Percentiles rank a stretch among this genome's conserved stretches.
These are phyloP conservation scores for Poliocrania exsul DNA, from an alignment of 2,797 vertebrate genomes.

Conservation along the genomic window DNA sequence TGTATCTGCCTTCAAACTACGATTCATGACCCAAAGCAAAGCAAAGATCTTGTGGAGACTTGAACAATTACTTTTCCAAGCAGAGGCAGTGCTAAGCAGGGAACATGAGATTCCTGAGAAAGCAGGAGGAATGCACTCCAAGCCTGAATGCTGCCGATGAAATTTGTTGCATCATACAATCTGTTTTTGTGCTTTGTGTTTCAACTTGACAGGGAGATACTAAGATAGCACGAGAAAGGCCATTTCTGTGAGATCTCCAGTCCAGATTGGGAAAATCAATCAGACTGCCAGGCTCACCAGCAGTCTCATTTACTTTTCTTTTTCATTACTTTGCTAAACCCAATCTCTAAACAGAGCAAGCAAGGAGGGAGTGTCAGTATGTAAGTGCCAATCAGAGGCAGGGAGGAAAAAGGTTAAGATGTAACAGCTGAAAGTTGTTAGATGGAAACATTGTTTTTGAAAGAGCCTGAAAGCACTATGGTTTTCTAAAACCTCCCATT, in stretches of 20 bases:
- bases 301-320: neutral
- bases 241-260: neutral
- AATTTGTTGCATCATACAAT: conserved; percentile 4
- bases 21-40: neutral
- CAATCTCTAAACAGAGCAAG: neutral
- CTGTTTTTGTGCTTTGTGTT: neutral
- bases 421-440: neutral
- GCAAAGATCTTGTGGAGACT: neutral
- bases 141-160: neutral
- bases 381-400: neutral
- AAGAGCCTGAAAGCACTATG: neutral
- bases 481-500: conserved; percentile 13
- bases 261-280: neutral
- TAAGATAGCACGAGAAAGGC: neutral
- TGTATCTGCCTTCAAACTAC: neutral
- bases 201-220: neutral
- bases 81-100: neutral
- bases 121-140: neutral
- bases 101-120: conserved; percentile 21
- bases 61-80: neutral
- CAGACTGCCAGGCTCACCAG: neutral
- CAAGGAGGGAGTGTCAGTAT: neutral
- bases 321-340: neutral
- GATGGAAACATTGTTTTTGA: conserved; percentile 19
- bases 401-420: neutral